phyloP scores from a whole-genome alignment of 2,888 invertebrate genomes.

The Mellilla xanthometata region DNA sequence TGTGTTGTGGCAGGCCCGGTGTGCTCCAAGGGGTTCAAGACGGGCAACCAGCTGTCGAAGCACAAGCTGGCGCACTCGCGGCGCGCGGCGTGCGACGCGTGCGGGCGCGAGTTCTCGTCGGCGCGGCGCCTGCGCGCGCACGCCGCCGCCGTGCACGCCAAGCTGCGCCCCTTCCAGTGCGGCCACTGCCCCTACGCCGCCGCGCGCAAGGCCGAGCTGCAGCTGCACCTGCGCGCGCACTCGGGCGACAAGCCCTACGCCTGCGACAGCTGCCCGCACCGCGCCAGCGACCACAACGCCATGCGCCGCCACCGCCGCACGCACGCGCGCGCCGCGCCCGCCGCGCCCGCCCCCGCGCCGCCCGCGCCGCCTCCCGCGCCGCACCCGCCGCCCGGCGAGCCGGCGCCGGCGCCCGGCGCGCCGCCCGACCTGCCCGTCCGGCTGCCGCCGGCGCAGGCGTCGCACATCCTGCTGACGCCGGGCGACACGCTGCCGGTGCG shows the following conservation, averaged over 20 bases:
- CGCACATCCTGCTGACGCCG: constrained; percentile 64
- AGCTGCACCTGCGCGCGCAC: constrained; percentile 86
- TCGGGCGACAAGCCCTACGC: constrained; percentile 91
- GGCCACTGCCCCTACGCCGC: constrained; percentile 86
- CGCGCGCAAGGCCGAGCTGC: constrained; percentile 84
- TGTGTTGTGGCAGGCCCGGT: constrained; percentile 62
- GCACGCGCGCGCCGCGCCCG: constrained; percentile 60
- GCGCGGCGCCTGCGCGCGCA: constrained; percentile 78
- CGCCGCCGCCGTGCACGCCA: constrained; percentile 85
- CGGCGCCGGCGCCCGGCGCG: no score
- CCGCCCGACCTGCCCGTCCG: no score
- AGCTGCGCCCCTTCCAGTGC: constrained; percentile 86
- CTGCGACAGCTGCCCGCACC: constrained; percentile 88
- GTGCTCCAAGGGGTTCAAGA: constrained; percentile 91
- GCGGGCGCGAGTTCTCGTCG: constrained; percentile 82
- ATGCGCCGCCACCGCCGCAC: constrained; percentile 89
- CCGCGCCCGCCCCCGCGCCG: constrained; percentile 35
- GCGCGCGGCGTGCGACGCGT: constrained; percentile 66
- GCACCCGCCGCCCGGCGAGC: constrained; percentile 16
- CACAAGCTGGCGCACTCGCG: constrained; percentile 86
- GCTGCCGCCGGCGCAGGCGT: constrained; percentile 41
- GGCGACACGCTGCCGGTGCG: constrained; percentile 65
- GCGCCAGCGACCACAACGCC: constrained; percentile 91
- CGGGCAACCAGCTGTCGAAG: constrained; percentile 89
- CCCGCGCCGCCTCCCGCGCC: constrained; percentile 59